A percentile compares a stretch with the other conserved stretches of the same genome.
Conservation (phyloP, 2,888 invertebrate species). For the Phyllotreta striolata region DNA sequence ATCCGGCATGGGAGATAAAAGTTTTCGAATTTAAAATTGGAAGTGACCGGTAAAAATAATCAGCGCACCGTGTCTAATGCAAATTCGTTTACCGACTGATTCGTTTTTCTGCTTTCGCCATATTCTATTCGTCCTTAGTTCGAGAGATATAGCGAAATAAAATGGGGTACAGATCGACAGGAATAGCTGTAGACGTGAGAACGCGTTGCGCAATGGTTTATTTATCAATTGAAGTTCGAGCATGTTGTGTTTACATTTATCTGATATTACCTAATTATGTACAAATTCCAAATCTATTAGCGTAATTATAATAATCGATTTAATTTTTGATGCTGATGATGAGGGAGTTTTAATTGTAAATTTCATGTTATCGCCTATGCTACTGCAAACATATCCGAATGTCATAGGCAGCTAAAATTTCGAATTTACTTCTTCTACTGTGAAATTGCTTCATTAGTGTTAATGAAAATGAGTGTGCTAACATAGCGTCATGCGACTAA, state of each 20-base stretch:
- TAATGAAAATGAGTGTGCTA: constrained; percentile 38
- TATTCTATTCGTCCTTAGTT: background rate
- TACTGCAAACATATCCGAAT: background rate
- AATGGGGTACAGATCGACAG: background rate
- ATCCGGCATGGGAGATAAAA: constrained; percentile 4
- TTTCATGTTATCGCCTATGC: background rate
- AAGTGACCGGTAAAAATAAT: constrained; percentile 19
- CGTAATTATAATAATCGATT: too few species aligned
- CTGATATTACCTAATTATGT: too few species aligned
- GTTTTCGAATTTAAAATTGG: constrained; percentile 28
- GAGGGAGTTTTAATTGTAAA: background rate
- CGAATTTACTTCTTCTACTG: constrained; percentile 32
- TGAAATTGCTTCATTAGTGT: constrained; percentile 39
- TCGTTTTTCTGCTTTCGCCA: constrained; percentile 10
- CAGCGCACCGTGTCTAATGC: constrained; percentile 20
- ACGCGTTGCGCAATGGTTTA: background rate
- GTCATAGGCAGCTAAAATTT: constrained; percentile 24
- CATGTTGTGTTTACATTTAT: too few species aligned
- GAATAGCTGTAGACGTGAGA: background rate
- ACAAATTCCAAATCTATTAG: too few species aligned
- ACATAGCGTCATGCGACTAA: constrained; percentile 7
- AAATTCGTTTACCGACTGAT: constrained; percentile 21
- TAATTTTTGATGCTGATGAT: too few species aligned
- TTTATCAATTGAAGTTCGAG: too few species aligned
- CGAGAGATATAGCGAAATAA: too few species aligned